A percentile compares a stretch with the other conserved stretches of the same genome.
Conservation (phyloP, 2,888 invertebrate species). For the Alcis repandata region DNA sequence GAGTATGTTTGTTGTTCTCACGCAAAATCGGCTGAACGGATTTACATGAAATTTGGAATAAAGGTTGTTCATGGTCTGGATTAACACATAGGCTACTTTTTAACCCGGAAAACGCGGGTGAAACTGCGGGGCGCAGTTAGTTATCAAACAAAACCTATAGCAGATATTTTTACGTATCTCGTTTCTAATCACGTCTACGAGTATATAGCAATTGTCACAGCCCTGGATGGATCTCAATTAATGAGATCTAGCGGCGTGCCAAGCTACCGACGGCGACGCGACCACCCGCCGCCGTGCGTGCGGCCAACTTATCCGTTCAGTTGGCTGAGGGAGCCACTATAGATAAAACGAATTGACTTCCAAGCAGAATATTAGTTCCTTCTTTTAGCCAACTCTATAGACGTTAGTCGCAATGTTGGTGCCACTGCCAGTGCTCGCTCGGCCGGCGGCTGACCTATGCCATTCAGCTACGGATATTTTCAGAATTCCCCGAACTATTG, state of each 20-base stretch:
- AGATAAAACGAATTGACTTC: neutral
- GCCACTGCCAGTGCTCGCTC: constrained; percentile 20
- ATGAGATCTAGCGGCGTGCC: constrained; percentile 10
- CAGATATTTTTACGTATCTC: constrained; percentile 1
- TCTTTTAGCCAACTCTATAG: neutral
- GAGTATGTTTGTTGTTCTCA: too few species aligned
- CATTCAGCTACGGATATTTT: constrained; percentile 54
- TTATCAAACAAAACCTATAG: neutral
- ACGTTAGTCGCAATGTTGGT: neutral
- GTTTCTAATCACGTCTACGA: constrained; percentile 21
- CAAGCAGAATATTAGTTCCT: neutral
- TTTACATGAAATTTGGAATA: too few species aligned
- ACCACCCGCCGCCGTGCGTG: constrained; percentile 17
- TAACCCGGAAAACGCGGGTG: too few species aligned
- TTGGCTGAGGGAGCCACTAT: neutral
- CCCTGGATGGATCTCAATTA: constrained; percentile 23
- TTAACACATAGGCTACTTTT: too few species aligned
- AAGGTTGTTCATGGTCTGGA: too few species aligned
- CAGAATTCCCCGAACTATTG: constrained; percentile 50
- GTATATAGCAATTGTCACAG: constrained; percentile 24
- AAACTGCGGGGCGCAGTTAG: too few species aligned
- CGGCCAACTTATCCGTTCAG: neutral
- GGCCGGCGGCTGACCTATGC: constrained; percentile 39
- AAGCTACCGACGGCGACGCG: constrained; percentile 8
- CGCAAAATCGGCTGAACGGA: too few species aligned